Percentiles rank a stretch among this genome's conserved stretches.
Evolutionary conservation across 1,140 invertebrate species (phyloP).

Genomic region (Colletes gigas): DNA sequence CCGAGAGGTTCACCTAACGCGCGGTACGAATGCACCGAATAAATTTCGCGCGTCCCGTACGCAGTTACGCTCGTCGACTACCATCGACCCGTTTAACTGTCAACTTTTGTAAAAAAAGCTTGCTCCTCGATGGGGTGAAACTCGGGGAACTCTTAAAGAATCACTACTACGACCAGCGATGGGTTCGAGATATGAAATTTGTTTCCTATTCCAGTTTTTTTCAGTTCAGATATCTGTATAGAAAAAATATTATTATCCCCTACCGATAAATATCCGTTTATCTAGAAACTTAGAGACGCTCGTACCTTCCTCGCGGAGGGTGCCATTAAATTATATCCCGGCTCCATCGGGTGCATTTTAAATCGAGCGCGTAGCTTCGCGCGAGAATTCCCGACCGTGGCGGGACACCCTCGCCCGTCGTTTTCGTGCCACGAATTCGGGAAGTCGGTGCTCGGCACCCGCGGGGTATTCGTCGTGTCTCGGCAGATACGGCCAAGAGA

Average conservation of each 20-base stretch:
- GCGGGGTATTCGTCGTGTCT: conserved; percentile 4
- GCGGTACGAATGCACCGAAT: conserved; percentile 8
- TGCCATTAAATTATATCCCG: conserved; percentile 16
- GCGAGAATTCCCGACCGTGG: conserved; percentile 1
- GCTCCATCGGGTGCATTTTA: conserved; percentile 4
- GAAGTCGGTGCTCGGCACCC: conserved; percentile 16
- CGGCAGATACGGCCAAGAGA: conserved; percentile 5
- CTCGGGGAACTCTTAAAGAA: too few relatives aligned
- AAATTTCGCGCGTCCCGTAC: not conserved
- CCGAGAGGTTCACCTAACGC: conserved; percentile 1
- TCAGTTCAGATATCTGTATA: too few relatives aligned
- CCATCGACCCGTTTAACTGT: not conserved
- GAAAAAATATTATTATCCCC: too few relatives aligned
- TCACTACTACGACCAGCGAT: too few relatives aligned
- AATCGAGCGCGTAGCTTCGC: conserved; percentile 27
- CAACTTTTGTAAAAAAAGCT: not conserved
- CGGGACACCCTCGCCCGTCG: not conserved
- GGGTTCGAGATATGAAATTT: too few relatives aligned
- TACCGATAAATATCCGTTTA: too few relatives aligned
- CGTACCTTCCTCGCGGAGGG: not conserved
- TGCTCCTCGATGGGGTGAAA: too few relatives aligned
- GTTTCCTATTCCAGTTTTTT: too few relatives aligned
- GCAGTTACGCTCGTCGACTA: not conserved
- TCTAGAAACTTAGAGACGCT: not conserved
- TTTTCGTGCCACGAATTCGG: conserved; percentile 48